A percentile compares a stretch with the other conserved stretches of the same genome.
Conservation (phyloP, 2,797 vertebrate genomes). For the Myotis vivesi region DNA sequence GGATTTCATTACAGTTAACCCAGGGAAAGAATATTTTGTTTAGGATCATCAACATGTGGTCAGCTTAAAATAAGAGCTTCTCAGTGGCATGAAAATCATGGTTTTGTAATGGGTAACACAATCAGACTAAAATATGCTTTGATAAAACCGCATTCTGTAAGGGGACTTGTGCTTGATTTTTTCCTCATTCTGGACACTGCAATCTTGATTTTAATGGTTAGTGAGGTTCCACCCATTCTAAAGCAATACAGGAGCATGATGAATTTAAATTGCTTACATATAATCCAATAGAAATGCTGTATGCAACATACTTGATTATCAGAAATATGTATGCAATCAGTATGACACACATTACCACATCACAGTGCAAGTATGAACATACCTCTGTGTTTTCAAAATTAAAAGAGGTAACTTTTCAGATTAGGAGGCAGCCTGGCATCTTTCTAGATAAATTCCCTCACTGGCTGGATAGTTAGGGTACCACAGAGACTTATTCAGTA, state of each 20-base stretch:
- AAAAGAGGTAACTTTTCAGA: background rate
- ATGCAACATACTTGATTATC: background rate
- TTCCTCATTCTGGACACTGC: background rate
- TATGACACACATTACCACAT: background rate
- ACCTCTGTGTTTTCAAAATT: background rate
- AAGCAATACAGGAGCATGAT: background rate
- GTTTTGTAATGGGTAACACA: background rate
- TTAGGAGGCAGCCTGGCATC: background rate
- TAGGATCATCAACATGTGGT: background rate
- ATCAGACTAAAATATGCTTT: background rate
- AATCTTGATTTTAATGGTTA: background rate
- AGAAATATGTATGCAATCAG: background rate
- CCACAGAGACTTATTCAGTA: background rate
- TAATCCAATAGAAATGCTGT: background rate
- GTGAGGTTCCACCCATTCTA: background rate
- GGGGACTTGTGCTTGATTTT: background rate
- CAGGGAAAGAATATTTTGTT: background rate
- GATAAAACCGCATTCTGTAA: background rate
- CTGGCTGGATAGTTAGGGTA: background rate
- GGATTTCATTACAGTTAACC: background rate
- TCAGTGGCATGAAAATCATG: background rate
- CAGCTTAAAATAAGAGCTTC: background rate
- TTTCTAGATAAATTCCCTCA: background rate
- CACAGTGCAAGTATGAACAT: background rate
- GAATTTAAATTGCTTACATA: background rate